Base-by-base conservation (phyloP, 2,888 invertebrate species). In the Drosophila robusta region DNA sequence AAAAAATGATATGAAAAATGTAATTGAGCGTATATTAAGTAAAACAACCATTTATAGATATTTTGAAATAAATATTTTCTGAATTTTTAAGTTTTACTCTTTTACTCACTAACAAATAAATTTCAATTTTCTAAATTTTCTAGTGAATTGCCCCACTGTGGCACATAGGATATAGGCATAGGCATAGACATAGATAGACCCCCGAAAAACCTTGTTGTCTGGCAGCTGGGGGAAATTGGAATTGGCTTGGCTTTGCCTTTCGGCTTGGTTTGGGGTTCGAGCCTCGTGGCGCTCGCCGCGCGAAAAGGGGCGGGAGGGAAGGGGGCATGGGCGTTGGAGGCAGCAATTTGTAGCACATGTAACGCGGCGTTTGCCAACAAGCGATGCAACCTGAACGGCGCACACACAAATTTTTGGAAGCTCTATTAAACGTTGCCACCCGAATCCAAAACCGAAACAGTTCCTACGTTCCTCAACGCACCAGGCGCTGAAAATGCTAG, bases 151-250 rank as follows among this genome's bases (percentile, higher is more conserved):
- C 4, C 26, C 89, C 78, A 84, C 68, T 61, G 87, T 80, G 22
- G 46, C 16, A 51, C 56, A 65, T 61, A 66, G 64, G 38, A 3
- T 76, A 66, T 62, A 72, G 67, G 38, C 67, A 67, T 55, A 65
- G 54, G 7, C 70, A 63, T 54, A 64, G 44, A 45, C 49, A 41
- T 42, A 75, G 71, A 67, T 62, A 68, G 52, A 57, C 12, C 39
- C 16, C 41, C 46, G 56, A 54, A 83, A 67, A 70, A 58, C 58
- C 81, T 66, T 63, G 61, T 70, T 68, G 65, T 73, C 50, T 67
- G 69, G 79, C 78, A 71, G 79, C 62, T 65, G 78, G 85, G 85
- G 89, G 88, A 89, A 89, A 89, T 87, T 87, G 87, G 52, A 73
- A 75, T 75, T 78, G 75, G 85, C 87, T 71, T 46, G 74, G 71